These are phyloP conservation scores for Siphamia tubifer DNA, from an alignment of 2,113 vertebrate species.

Conservation along the genomic window DNA sequence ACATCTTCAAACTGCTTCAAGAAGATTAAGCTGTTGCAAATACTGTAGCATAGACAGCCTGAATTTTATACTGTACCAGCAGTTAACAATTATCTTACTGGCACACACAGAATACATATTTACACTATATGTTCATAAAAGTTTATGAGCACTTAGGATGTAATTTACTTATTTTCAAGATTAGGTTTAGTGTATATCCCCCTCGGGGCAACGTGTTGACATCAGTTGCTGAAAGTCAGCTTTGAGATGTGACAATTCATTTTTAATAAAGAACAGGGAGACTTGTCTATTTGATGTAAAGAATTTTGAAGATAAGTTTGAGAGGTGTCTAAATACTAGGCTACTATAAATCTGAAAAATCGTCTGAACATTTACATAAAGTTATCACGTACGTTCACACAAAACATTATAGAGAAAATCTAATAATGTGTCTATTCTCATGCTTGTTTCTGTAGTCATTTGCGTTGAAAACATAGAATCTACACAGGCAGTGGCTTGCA, in stretches of 20 bases:
- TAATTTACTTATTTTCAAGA: slow-evolving; percentile 14
- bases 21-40: not conserved
- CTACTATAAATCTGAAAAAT: not conserved
- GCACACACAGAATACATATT: not conserved
- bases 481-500: slow-evolving; percentile 53
- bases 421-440: slow-evolving; percentile 47
- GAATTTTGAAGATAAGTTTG: not conserved
- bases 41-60: no score
- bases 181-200: slow-evolving; percentile 4
- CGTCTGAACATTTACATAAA: not conserved
- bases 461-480: slow-evolving; percentile 53
- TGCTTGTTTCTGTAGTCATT: slow-evolving; percentile 51
- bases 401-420: no score
- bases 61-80: not conserved
- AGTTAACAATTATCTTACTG: not conserved
- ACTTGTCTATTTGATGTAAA: not conserved
- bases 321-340: not conserved
- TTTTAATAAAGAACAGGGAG: not conserved
- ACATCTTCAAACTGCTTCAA: not conserved
- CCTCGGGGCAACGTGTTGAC: not conserved
- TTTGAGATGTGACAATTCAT: not conserved
- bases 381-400: no score
- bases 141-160: slow-evolving; percentile 8
- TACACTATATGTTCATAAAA: not conserved
- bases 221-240: slow-evolving; percentile 1